Conservation (phyloP, 2,888 invertebrate species). For the Lasius platythorax region DNA sequence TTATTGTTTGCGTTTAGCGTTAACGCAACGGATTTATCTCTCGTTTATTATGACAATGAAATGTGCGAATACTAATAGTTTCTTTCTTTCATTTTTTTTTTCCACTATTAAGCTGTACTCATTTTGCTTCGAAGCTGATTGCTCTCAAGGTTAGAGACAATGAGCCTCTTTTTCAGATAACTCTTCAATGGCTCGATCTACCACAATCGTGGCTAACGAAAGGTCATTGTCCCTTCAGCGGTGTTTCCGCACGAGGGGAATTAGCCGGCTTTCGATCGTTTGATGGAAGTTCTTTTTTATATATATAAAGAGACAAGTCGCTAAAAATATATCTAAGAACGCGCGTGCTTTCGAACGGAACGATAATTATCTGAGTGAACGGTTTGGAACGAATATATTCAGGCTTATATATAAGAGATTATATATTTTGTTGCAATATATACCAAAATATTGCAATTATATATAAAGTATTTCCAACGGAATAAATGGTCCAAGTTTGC, state of each 20-base stretch:
- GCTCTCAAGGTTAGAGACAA: background rate
- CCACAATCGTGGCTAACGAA: no score
- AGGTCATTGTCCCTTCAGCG: conserved; percentile 15
- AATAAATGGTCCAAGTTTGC: no score
- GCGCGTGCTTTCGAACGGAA: background rate
- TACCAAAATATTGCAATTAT: no score
- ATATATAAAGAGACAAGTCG: background rate
- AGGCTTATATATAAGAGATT: background rate
- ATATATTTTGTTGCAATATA: background rate
- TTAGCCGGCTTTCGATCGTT: conserved; percentile 22
- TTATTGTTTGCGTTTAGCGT: background rate
- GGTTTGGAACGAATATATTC: background rate
- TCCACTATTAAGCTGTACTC: no score
- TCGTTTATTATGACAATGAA: background rate
- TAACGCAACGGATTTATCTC: background rate
- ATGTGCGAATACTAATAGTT: no score
- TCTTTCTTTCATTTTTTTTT: background rate
- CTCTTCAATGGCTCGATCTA: background rate
- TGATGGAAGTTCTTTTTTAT: conserved; percentile 1
- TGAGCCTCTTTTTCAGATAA: background rate
- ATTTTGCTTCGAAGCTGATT: background rate
- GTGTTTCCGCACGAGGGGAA: conserved; percentile 10
- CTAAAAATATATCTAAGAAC: conserved; percentile 20
- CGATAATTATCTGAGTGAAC: background rate
- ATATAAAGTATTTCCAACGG: no score